Evolutionary conservation across 2,888 invertebrate genomes (phyloP), one percentile per base, ranked within the genome.

Genomic region (Tinea semifulvella): DNA sequence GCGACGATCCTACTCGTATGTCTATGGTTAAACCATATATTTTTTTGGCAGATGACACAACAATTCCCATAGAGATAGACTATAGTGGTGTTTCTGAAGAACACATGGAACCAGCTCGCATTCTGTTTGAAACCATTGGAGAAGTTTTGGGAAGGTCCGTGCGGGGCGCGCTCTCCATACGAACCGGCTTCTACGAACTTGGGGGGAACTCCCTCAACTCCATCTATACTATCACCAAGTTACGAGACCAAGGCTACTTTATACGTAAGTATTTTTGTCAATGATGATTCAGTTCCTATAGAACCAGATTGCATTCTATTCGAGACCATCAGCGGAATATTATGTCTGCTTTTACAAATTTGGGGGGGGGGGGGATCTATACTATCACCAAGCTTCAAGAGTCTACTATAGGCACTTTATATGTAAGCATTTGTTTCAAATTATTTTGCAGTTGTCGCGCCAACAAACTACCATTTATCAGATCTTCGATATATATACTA

Each of bases 161-260:
- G 0, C 75, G 91, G 4, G 81, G 85, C 1, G 82, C 83, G 1
- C 68, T 93, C 5, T 84, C 85, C 0, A 59, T 86, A 0, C 71
- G 85, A 13, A 86, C 89, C 0, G 92, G 92, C 53, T 94, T 94
- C 66, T 94, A 90, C 61, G 88, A 91, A 54, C 79, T 94, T 28
- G 94, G 94, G 1, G 94, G 94, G 8, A 93, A 94, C 60, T 94
- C 94, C 0, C 76, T 94, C 14, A 94, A 94, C 63, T 92, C 94
- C 0, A 89, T 94, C 47, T 89, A 85, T 52, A 92, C 92, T 0
- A 91, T 94, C 4, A 90, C 91, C 0, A 83, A 85, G 57, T 64
- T 95, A 42, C 81, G 88, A 38, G 91, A 93, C 45, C 86, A 86
- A 57, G 92, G 92, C 8, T 93, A 89, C 60, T 83, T 84, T 53